These are phyloP conservation scores for Chloroclysta siterata DNA, from an alignment of 2,888 invertebrate species.

Conservation along the genomic window DNA sequence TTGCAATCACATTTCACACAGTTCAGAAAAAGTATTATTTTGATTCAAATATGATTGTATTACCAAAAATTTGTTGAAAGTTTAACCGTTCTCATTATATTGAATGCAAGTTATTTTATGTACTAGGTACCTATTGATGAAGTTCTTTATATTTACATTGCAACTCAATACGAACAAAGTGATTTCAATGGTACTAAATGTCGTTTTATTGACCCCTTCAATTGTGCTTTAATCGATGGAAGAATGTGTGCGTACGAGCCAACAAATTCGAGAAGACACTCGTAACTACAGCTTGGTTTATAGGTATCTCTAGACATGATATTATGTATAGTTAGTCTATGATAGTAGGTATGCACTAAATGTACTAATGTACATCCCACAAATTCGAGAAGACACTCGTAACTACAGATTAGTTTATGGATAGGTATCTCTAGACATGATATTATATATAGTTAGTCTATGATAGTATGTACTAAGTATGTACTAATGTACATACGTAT, in stretches of 20 bases:
- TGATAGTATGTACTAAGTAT: too few species aligned
- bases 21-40: too few species aligned
- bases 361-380: too few species aligned
- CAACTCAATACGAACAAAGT: constrained; percentile 19
- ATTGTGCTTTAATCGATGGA: constrained; percentile 44
- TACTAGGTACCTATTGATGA: background rate
- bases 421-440: background rate
- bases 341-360: too few species aligned
- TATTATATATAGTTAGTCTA: too few species aligned
- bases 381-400: background rate
- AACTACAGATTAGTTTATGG: too few species aligned
- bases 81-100: too few species aligned
- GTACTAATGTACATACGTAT: too few species aligned
- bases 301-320: background rate
- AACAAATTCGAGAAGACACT: background rate
- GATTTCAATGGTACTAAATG: constrained; percentile 8
- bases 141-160: background rate
- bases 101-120: background rate
- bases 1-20: too few species aligned
- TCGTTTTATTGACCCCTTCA: constrained; percentile 63
- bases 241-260: constrained; percentile 39
- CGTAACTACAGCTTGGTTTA: background rate
- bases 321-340: too few species aligned
- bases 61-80: too few species aligned
- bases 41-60: too few species aligned